These are phyloP conservation scores for Syrrhaptes paradoxus DNA, from an alignment of 2,113 vertebrate species.

Conservation along the genomic window DNA sequence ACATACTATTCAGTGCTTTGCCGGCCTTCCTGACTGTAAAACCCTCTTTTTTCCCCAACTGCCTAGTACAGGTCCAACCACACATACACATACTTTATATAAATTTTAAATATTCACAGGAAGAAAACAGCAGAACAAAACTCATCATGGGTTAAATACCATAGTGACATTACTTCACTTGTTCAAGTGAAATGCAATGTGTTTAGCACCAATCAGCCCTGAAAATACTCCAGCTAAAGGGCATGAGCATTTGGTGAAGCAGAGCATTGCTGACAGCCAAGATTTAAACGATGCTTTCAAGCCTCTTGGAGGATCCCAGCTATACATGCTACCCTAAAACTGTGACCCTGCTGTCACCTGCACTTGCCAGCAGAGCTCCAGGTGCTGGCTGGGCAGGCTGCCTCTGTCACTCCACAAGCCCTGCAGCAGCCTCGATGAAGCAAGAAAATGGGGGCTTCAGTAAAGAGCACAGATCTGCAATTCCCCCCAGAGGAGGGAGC, in stretches of 20 bases:
- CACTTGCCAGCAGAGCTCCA: background rate
- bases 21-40: background rate
- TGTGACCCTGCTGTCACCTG: background rate
- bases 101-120: background rate
- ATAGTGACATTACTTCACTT: background rate
- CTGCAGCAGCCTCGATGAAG: fast-evolving
- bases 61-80: background rate
- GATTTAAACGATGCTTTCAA: background rate
- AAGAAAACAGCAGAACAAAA: background rate
- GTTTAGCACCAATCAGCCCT: background rate
- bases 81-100: background rate
- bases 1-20: background rate
- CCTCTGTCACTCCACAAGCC: fast-evolving
- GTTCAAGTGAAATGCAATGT: background rate
- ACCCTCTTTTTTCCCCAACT: background rate
- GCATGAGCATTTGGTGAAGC: background rate
- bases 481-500: background rate
- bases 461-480: background rate
- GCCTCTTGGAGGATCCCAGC: background rate
- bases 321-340: background rate
- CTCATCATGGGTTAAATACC: background rate
- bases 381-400: background rate
- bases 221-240: background rate
- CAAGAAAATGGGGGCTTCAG: fast-evolving
- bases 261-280: background rate